Evolutionary conservation across 92 coral and sea anemone species (phyloP).

Genomic region (Nematostella vectensis): DNA sequence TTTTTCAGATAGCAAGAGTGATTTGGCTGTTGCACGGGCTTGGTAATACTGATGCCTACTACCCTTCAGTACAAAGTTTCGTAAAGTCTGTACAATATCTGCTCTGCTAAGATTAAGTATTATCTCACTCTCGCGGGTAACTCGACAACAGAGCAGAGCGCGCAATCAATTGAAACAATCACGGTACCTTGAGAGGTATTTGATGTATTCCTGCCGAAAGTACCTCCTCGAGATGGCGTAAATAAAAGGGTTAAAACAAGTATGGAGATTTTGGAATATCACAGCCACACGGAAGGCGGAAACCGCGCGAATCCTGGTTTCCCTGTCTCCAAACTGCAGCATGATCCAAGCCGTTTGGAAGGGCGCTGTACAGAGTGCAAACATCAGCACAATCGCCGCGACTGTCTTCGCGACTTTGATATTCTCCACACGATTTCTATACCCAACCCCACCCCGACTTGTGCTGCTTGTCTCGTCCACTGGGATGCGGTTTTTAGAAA

Average conservation of each 20-base stretch:
- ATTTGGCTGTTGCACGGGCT: too few species aligned
- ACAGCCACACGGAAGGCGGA: conserved; percentile 9
- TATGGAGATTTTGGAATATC: conserved; percentile 27
- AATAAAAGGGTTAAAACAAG: conserved; percentile 35
- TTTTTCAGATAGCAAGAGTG: too few species aligned
- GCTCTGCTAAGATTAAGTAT: too few species aligned
- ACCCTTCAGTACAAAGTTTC: too few species aligned
- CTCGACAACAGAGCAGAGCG: too few species aligned
- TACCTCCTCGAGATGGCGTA: conserved; percentile 29
- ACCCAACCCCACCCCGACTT: neutral
- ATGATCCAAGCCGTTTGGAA: conserved; percentile 32
- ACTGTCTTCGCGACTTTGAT: conserved; percentile 19
- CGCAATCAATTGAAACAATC: too few species aligned
- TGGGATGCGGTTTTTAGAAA: conserved; percentile 10
- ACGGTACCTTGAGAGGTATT: conserved; percentile 6
- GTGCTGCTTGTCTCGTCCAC: conserved; percentile 1
- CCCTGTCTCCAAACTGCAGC: conserved; percentile 28
- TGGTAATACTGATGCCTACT: too few species aligned
- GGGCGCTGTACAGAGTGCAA: conserved; percentile 24
- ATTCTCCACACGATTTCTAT: conserved; percentile 24
- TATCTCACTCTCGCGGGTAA: too few species aligned
- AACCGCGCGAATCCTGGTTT: neutral
- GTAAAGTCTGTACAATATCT: too few species aligned
- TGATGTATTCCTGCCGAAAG: conserved; percentile 32
- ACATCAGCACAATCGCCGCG: conserved; percentile 23